These are phyloP conservation scores for Cryptus viduatorius DNA, from an alignment of 2,888 invertebrate genomes.

Conservation along the genomic window DNA sequence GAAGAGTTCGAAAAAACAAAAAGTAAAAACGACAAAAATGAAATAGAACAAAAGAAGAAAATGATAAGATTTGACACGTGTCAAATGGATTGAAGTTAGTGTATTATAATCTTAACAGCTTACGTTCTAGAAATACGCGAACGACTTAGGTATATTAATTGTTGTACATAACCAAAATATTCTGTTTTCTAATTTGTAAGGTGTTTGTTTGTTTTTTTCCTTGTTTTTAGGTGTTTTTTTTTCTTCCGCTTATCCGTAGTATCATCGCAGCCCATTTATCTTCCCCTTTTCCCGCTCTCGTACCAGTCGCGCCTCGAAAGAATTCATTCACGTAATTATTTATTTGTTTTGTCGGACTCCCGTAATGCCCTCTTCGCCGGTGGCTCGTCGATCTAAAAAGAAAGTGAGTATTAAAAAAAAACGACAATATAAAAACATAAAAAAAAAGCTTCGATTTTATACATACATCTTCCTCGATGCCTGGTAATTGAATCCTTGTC, in stretches of 20 bases:
- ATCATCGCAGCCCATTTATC: constrained; percentile 57
- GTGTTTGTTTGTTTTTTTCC: constrained; percentile 79
- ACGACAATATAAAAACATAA: not conserved
- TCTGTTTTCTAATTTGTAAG: constrained; percentile 84
- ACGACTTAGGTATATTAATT: constrained; percentile 83
- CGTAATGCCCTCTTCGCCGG: constrained; percentile 83
- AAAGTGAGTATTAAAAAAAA: constrained; percentile 17
- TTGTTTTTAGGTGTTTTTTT: constrained; percentile 77
- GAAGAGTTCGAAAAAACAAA: constrained; percentile 36
- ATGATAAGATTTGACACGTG: constrained; percentile 72
- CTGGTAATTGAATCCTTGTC: constrained; percentile 91
- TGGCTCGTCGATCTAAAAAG: constrained; percentile 83
- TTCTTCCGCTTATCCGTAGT: constrained; percentile 72
- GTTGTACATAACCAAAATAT: constrained; percentile 84
- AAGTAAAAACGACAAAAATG: constrained; percentile 43
- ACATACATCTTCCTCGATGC: constrained; percentile 87
- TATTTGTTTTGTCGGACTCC: constrained; percentile 83
- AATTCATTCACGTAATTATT: constrained; percentile 80
- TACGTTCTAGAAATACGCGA: constrained; percentile 82
- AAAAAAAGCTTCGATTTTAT: not conserved
- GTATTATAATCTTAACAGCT: constrained; percentile 80
- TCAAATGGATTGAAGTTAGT: constrained; percentile 75
- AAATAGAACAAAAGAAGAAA: constrained; percentile 38
- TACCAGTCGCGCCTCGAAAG: constrained; percentile 64
- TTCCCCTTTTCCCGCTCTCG: constrained; percentile 51